A percentile compares a stretch with the other conserved stretches of the same genome.
Evolutionary conservation across 2,888 invertebrate genomes (phyloP).

Genomic region (Sthenelais limicola): DNA sequence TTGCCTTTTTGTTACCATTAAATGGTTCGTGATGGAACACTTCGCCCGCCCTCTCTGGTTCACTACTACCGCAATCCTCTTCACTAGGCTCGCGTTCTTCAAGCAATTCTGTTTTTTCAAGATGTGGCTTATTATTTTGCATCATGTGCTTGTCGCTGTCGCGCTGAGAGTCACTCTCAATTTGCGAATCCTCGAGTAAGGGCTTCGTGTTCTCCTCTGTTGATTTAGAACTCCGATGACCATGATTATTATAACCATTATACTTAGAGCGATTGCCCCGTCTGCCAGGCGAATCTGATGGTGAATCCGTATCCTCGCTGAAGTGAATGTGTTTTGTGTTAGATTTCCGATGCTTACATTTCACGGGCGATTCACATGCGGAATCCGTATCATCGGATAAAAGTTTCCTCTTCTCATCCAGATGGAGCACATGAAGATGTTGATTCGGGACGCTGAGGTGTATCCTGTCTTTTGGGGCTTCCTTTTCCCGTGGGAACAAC

Average conservation of each 20-base stretch:
- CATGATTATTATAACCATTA: constrained; percentile 28
- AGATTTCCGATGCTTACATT: neutral
- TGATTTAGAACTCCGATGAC: neutral
- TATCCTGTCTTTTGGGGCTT: neutral
- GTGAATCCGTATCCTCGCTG: constrained; percentile 47
- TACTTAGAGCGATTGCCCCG: neutral
- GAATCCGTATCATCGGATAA: constrained; percentile 57
- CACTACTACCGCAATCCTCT: constrained; percentile 28
- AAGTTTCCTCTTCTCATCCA: constrained; percentile 55
- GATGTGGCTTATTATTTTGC: constrained; percentile 16
- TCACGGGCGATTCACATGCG: constrained; percentile 34
- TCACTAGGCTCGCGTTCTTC: constrained; percentile 19
- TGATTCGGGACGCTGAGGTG: constrained; percentile 38
- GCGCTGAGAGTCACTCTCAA: constrained; percentile 46
- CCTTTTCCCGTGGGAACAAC: neutral
- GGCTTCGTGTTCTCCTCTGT: constrained; percentile 43
- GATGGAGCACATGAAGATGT: constrained; percentile 7
- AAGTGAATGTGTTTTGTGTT: constrained; percentile 37
- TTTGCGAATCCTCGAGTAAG: constrained; percentile 42
- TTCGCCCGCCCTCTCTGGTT: neutral
- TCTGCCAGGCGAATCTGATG: constrained; percentile 28
- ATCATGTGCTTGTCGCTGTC: constrained; percentile 22
- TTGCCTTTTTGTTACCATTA: neutral
- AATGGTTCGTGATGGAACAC: neutral
- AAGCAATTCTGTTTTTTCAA: neutral